phyloP scores from a whole-genome alignment of 2,797 vertebrate genomes.

The Vireo griseus region DNA sequence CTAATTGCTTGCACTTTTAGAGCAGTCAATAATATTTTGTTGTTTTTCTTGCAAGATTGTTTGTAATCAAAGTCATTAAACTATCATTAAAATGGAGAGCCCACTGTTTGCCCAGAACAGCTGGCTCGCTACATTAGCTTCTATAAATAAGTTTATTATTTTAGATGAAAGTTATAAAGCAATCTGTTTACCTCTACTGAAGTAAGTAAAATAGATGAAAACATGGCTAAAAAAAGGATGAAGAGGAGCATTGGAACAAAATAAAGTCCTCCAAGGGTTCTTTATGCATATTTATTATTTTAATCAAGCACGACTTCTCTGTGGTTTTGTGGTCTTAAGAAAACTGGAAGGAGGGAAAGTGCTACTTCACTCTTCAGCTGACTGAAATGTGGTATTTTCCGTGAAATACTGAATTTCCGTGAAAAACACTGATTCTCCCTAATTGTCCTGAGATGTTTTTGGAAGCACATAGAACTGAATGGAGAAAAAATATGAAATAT shows the following conservation, averaged over 20 bases:
- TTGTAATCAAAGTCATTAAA: not conserved
- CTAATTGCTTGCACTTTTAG: not conserved
- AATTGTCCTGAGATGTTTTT: not conserved
- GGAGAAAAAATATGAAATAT: not conserved
- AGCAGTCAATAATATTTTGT: not conserved
- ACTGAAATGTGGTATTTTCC: conserved; percentile 42
- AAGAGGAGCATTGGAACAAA: not conserved
- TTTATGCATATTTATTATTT: conserved; percentile 4
- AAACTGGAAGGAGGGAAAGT: conserved; percentile 15
- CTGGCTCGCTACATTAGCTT: not conserved
- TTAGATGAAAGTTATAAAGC: conserved; percentile 31
- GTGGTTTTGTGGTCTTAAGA: conserved; percentile 36
- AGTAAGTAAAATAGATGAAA: not conserved
- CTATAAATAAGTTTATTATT: conserved; percentile 49
- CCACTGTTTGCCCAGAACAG: not conserved
- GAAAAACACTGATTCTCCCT: not conserved
- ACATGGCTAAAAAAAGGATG: not conserved
- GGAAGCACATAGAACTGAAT: not conserved
- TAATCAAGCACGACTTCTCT: not conserved
- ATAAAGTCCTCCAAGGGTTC: not conserved
- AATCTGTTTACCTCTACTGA: not conserved
- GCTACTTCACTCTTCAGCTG: conserved; percentile 8
- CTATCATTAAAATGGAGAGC: not conserved
- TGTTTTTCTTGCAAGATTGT: not conserved
- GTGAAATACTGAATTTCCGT: not conserved